phyloP scores from a whole-genome alignment of 2,113 vertebrate genomes.

The Nycticryphes semicollaris region DNA sequence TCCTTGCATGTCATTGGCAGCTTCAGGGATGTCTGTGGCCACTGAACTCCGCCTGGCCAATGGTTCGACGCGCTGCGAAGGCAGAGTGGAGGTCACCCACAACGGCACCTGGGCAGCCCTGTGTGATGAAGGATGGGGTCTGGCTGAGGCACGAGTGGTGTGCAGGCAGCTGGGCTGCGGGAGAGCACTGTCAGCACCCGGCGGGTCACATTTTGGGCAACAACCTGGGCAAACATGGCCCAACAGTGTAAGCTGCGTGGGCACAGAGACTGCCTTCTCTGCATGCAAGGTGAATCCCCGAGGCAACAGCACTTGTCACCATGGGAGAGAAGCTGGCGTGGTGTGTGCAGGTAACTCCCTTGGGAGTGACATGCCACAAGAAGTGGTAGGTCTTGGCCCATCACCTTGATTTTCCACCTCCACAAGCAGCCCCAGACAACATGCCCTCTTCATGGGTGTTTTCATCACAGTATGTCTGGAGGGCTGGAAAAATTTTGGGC shows the following conservation, averaged over 20 bases:
- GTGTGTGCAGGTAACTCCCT: slow-evolving; percentile 29
- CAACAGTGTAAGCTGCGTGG: neutral
- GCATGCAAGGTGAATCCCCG: neutral
- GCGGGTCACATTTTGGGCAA: neutral
- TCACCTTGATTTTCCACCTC: neutral
- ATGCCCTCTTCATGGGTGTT: fast-evolving
- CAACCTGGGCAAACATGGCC: neutral
- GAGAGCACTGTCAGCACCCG: neutral
- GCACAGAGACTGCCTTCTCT: neutral
- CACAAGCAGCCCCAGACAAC: no score
- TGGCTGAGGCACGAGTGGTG: neutral
- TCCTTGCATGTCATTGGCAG: neutral
- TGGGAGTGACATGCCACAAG: fast-evolving
- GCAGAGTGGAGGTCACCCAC: neutral
- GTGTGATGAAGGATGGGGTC: neutral
- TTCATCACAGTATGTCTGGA: no score
- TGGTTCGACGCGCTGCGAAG: neutral
- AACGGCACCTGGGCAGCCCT: neutral
- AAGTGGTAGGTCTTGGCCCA: neutral
- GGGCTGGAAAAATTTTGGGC: neutral
- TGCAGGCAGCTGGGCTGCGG: slow-evolving; percentile 71
- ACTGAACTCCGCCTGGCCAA: neutral
- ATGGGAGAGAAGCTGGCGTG: neutral
- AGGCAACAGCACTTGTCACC: neutral
- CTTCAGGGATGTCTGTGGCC: neutral